These are phyloP conservation scores for Lamellibrachia luymesi DNA, from an alignment of 1,140 invertebrate species.

Conservation along the genomic window DNA sequence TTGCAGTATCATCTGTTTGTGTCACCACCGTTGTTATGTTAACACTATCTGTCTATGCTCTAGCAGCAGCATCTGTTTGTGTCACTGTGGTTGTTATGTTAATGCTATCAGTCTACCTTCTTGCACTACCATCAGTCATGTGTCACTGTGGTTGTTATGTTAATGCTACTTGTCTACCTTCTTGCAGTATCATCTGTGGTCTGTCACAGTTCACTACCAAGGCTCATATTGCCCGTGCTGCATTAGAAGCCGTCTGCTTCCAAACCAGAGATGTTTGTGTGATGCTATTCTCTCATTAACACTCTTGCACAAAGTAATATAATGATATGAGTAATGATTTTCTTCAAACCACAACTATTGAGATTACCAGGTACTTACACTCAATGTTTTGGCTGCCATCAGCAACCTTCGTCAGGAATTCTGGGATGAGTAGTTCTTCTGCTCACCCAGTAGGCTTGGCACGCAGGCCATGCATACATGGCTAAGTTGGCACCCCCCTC, in stretches of 20 bases:
- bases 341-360: no score
- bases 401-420: no score
- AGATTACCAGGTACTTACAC: no score
- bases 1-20: no score
- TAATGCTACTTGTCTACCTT: background rate
- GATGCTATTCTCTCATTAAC: background rate
- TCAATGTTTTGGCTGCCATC: no score
- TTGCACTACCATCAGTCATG: background rate
- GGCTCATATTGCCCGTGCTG: conserved; percentile 89
- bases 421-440: no score
- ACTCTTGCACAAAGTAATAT: background rate
- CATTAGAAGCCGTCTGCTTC: conserved; percentile 92
- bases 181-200: conserved; percentile 77
- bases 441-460: no score
- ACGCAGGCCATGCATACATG: no score
- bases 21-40: no score
- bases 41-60: no score
- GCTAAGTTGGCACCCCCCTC: no score
- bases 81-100: background rate
- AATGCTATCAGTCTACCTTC: background rate
- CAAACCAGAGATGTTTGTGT: conserved; percentile 69
- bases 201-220: conserved; percentile 90
- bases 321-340: background rate
- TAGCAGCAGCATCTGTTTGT: no score
- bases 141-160: background rate